Percentiles rank a stretch among this genome's conserved stretches.
These are phyloP conservation scores for Tetraneura akinire DNA, from an alignment of 1,140 invertebrate genomes.

Conservation along the genomic window DNA sequence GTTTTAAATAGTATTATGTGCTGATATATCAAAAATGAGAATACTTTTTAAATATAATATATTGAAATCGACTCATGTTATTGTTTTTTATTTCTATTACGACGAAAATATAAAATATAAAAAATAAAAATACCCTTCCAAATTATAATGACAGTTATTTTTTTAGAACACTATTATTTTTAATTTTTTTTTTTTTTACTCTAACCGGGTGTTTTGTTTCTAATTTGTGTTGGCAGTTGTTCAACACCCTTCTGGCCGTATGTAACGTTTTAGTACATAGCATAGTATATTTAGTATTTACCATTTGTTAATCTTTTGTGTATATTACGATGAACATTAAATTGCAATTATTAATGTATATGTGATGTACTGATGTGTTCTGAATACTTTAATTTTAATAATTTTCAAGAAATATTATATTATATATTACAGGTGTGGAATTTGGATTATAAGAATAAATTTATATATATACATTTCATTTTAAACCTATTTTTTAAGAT, in stretches of 20 bases:
- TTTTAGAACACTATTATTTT: background rate
- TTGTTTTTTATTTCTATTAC: background rate
- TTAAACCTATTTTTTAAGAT: no score
- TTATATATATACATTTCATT: no score
- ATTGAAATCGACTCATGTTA: background rate
- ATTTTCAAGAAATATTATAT: no score
- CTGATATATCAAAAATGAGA: slow-evolving; percentile 2
- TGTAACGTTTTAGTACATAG: slow-evolving; percentile 1
- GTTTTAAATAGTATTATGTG: background rate
- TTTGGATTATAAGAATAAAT: no score
- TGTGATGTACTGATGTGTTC: no score
- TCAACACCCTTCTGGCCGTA: slow-evolving; percentile 14
- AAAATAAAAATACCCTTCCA: background rate
- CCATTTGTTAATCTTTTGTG: background rate
- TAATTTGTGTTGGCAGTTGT: slow-evolving; percentile 9
- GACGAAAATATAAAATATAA: background rate
- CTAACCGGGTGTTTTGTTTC: slow-evolving; percentile 12
- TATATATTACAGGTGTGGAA: no score
- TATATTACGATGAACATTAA: no score
- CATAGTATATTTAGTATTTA: no score
- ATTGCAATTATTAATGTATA: no score
- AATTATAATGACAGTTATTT: slow-evolving; percentile 17
- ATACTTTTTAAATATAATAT: background rate
- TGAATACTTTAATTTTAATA: no score
- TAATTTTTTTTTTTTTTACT: background rate